These are phyloP conservation scores for Mantis religiosa DNA, from an alignment of 2,888 invertebrate species.

Conservation along the genomic window DNA sequence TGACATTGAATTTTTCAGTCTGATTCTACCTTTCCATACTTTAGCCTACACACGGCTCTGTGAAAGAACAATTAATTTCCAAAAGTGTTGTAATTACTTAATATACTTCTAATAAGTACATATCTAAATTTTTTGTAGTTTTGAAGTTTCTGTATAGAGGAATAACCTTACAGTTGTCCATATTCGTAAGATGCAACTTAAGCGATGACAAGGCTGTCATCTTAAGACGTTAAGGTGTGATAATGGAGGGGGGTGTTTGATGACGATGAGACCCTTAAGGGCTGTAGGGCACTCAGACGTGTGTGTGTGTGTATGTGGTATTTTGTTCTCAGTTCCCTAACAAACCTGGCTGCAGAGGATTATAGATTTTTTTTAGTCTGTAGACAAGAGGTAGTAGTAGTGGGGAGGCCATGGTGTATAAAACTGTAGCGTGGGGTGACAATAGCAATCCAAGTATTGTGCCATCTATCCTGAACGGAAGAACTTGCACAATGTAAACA, in stretches of 20 bases:
- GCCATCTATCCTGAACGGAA: conserved; percentile 25
- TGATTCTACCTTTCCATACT: too few species aligned
- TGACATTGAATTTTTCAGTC: too few species aligned
- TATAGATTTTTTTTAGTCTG: conserved; percentile 30
- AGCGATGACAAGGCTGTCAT: background rate
- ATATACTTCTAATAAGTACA: too few species aligned
- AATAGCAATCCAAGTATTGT: conserved; percentile 16
- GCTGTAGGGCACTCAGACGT: background rate
- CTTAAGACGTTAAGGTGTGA: background rate
- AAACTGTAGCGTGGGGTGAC: conserved; percentile 29
- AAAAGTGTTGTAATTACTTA: too few species aligned
- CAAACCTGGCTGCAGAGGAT: conserved; percentile 22
- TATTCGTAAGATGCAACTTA: background rate
- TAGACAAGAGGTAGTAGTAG: conserved; percentile 26
- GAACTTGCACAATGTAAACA: background rate
- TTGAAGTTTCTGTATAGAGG: too few species aligned
- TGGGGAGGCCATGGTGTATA: conserved; percentile 21
- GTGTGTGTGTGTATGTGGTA: background rate
- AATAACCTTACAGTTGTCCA: too few species aligned
- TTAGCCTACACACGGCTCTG: too few species aligned
- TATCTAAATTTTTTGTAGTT: too few species aligned
- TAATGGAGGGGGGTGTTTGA: background rate
- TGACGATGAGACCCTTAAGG: background rate
- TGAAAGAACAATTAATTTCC: too few species aligned
- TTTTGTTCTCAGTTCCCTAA: conserved; percentile 5